A percentile compares a stretch with the other conserved stretches of the same genome.
Conservation (phyloP, 2,888 invertebrate genomes). For the Lampropteryx suffumata region DNA sequence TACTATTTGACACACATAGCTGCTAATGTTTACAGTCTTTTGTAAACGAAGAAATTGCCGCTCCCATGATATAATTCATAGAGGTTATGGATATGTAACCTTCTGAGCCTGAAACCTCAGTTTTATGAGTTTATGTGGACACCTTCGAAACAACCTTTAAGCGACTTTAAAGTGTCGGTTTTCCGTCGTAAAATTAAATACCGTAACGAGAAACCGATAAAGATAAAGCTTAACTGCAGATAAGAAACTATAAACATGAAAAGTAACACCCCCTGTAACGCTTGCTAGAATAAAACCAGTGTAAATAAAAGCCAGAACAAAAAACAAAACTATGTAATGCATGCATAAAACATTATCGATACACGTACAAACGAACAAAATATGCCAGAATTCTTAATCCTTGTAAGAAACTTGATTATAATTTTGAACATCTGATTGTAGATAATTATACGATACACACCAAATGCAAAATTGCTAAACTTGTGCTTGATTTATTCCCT, state of each 20-base stretch:
- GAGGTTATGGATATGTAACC: slow-evolving; percentile 1
- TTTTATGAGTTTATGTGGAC: slow-evolving; percentile 47
- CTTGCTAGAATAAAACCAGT: slow-evolving; percentile 11
- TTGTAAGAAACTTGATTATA: not conserved
- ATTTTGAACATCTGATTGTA: slow-evolving; percentile 5
- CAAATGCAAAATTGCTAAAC: slow-evolving; percentile 56
- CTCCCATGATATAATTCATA: slow-evolving; percentile 28
- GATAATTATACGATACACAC: slow-evolving; percentile 9
- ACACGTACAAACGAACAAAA: not conserved
- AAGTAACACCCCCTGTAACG: slow-evolving; percentile 17
- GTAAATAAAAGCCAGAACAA: slow-evolving; percentile 8
- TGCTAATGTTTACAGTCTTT: slow-evolving; percentile 48
- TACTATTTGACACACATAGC: slow-evolving; percentile 61
- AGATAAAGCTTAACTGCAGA: slow-evolving; percentile 16
- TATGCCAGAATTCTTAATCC: not conserved
- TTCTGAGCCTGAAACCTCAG: slow-evolving; percentile 7
- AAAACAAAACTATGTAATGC: slow-evolving; percentile 15
- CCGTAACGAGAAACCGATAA: slow-evolving; percentile 25
- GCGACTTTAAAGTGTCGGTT: slow-evolving; percentile 18
- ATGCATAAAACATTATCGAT: slow-evolving; percentile 7
- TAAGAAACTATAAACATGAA: slow-evolving; percentile 4
- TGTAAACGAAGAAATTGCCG: slow-evolving; percentile 32
- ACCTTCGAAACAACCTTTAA: slow-evolving; percentile 33
- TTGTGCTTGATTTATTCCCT: slow-evolving; percentile 80
- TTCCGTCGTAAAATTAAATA: slow-evolving; percentile 24